Evolutionary conservation across 2,797 vertebrate species (phyloP).

Genomic region (Geotrypetes seraphini): DNA sequence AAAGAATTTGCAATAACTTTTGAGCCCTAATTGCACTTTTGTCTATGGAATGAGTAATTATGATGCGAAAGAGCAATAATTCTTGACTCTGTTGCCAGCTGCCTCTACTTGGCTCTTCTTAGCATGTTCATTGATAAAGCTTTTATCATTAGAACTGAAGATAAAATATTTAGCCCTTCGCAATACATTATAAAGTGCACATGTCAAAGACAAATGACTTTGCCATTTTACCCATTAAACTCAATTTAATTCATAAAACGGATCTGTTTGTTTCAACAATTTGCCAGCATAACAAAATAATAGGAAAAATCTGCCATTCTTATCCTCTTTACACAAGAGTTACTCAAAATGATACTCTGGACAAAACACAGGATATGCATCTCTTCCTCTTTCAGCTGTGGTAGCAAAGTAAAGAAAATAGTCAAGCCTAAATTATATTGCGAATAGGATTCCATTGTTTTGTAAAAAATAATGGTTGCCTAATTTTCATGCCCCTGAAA

Average conservation of each 20-base stretch:
- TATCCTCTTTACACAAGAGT: no score
- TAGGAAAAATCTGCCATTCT: slow-evolving; percentile 87
- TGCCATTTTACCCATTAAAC: slow-evolving; percentile 4
- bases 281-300: slow-evolving; percentile 66
- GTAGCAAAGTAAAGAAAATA: slow-evolving; percentile 30
- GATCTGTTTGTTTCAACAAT: slow-evolving; percentile 29
- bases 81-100: no score
- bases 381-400: slow-evolving; percentile 39
- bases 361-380: slow-evolving; percentile 56
- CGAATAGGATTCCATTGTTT: no score
- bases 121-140: no score
- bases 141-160: no score
- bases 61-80: no score
- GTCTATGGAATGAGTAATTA: no score
- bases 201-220: neutral
- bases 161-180: neutral
- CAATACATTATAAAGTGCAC: neutral
- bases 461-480: no score
- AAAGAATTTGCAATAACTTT: no score
- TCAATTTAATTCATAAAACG: slow-evolving; percentile 36
- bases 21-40: no score
- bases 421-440: slow-evolving; percentile 23
- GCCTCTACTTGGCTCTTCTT: no score
- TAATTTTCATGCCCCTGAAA: no score
- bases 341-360: slow-evolving; percentile 57